phyloP scores from a whole-genome alignment of 2,888 invertebrate species.

The Hoplodrina blanda region DNA sequence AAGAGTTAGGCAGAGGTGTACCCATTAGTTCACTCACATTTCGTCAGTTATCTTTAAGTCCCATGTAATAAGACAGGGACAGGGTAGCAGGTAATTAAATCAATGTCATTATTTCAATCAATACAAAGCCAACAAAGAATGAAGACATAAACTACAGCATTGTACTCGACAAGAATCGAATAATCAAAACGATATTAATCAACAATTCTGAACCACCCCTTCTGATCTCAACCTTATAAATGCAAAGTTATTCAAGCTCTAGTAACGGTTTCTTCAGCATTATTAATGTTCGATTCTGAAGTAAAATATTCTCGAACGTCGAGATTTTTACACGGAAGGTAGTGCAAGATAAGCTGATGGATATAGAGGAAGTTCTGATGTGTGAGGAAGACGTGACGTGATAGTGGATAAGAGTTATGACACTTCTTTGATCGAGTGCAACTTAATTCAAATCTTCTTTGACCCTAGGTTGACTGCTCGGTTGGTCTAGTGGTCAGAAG shows the following conservation, averaged over 20 bases:
- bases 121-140: not conserved
- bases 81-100: too few species aligned
- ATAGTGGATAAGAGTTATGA: slow-evolving; percentile 7
- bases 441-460: too few species aligned
- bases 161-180: slow-evolving; percentile 11
- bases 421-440: not conserved
- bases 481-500: too few species aligned
- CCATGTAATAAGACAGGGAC: too few species aligned
- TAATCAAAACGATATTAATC: slow-evolving; percentile 32
- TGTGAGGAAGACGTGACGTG: slow-evolving; percentile 56
- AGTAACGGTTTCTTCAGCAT: slow-evolving; percentile 53
- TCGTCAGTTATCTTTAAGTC: too few species aligned
- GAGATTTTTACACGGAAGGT: slow-evolving; percentile 43
- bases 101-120: not conserved
- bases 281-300: slow-evolving; percentile 65
- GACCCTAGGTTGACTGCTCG: too few species aligned
- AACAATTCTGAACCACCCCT: slow-evolving; percentile 24
- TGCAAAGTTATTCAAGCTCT: slow-evolving; percentile 67
- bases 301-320: slow-evolving; percentile 49
- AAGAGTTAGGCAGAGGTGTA: too few species aligned
- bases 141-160: not conserved
- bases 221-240: slow-evolving; percentile 34
- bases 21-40: too few species aligned
- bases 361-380: slow-evolving; percentile 53
- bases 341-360: slow-evolving; percentile 57